Evolutionary conservation across 2,113 vertebrate genomes (phyloP), one percentile per base, ranked within the genome.

Genomic region (Synodontis membranacea): DNA sequence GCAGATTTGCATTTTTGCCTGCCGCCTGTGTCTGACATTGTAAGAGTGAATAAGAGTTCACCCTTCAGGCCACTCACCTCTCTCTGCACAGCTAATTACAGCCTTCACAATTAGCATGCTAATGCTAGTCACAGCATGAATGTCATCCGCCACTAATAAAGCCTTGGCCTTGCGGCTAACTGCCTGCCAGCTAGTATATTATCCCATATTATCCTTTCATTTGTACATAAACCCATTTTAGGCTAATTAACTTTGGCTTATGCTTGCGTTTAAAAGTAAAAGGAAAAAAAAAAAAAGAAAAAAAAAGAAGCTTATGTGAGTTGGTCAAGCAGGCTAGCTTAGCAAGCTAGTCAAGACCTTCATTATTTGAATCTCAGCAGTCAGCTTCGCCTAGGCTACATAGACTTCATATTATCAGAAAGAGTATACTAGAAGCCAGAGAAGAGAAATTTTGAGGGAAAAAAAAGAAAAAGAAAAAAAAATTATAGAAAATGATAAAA

Each of bases 21-120:
- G 82, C 5, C 60, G 80, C 64, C 78, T 78, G 84, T 50, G 64
- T 85, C 72, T 88, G 74, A 88, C 88, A 90, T 89, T 88, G 86
- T 80, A 78, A 31, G 42, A 87, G 88, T 86, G 86, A 89, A 90
- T 89, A 86, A 78, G 83, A 82, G 83, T 64, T 72, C 39, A 82
- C 70, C 79, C 84, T 86, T 82, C 70, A 92, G 89, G 91, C 88
- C 90, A 83, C 88, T 89, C 86, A 84, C 85, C 74, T 87, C 66
- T 79, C 83, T 80, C 90, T 66, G 46, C 88, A 82, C 90, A 87
- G 87, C 88, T 91, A 91, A 93, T 93, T 93, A 91, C 84, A 92
- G 90, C 83, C 86, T 89, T 90, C 62, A 83, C 85, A 89, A 90
- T 92, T 91, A 91, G 88, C 86, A 85, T 80, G 60, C 87, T 76